phyloP scores from a whole-genome alignment of 1,140 invertebrate genomes.

The roundworm (Caenorhabditis elegans) region DNA sequence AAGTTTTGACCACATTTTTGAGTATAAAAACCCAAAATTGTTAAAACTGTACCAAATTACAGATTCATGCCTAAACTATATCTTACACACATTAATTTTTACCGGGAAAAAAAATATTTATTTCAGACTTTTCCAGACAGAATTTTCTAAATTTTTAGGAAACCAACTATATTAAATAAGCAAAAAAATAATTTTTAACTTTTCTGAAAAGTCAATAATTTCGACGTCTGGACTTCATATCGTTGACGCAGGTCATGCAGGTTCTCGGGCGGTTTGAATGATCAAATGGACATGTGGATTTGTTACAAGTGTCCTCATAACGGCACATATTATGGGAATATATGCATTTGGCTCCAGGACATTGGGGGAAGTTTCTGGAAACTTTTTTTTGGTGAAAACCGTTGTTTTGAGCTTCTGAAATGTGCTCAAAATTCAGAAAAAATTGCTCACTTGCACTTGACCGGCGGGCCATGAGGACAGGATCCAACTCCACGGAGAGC shows the following conservation, averaged over 20 bases:
- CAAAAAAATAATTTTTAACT: no score
- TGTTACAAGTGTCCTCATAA: background rate
- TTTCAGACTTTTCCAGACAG: no score
- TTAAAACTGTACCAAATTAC: no score
- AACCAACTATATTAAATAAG: no score
- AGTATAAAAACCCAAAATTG: no score
- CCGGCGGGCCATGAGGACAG: slow-evolving; percentile 21
- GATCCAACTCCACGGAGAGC: background rate
- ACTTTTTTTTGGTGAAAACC: background rate
- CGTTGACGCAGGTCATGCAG: slow-evolving; percentile 10
- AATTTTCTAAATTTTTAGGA: no score
- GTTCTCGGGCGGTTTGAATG: slow-evolving; percentile 21
- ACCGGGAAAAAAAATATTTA: no score
- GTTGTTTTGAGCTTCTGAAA: no score
- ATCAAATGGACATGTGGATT: slow-evolving; percentile 6
- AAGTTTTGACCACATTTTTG: no score
- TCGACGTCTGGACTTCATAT: background rate
- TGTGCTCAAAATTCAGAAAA: background rate
- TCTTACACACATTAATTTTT: no score
- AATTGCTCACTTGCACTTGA: slow-evolving; percentile 4
- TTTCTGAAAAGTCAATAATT: no score
- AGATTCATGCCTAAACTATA: no score
- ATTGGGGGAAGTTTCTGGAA: slow-evolving; percentile 19
- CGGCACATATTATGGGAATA: slow-evolving; percentile 15
- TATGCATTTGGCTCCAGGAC: background rate